Conservation (phyloP, 2,113 vertebrate genomes). For the Rhodinocichla rosea region DNA sequence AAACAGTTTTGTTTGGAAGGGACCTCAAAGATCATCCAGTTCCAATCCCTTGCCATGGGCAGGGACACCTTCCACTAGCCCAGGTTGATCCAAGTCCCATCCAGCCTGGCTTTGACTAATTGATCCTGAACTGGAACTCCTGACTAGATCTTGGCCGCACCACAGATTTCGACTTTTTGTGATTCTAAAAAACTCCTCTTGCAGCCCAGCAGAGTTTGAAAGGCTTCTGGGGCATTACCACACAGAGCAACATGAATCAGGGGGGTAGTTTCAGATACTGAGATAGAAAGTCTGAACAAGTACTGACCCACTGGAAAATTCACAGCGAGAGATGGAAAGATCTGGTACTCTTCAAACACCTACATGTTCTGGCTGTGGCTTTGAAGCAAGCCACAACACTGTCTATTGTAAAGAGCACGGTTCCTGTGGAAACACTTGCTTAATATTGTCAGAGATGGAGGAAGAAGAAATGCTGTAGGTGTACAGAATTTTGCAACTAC, state of each 20-base stretch:
- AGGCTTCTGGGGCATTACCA: not conserved
- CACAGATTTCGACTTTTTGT: accelerated
- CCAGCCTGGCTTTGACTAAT: not conserved
- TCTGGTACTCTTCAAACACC: conserved; percentile 43
- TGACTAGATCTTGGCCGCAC: not conserved
- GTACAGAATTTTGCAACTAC: not conserved
- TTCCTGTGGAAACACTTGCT: conserved; percentile 78
- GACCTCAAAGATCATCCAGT: not conserved
- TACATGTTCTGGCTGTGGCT: conserved; percentile 50
- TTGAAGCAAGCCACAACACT: conserved; percentile 54
- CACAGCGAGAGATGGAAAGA: conserved; percentile 61
- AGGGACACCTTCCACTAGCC: not conserved
- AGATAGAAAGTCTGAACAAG: not conserved
- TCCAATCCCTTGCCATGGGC: not conserved
- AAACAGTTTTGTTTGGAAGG: not conserved
- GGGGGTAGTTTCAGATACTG: not conserved
- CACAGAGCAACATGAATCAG: not conserved
- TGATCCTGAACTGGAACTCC: not conserved
- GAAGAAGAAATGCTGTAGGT: not conserved
- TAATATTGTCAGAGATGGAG: not conserved
- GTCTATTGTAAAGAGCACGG: conserved; percentile 23
- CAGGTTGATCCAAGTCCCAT: not conserved
- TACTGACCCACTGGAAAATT: conserved; percentile 68
- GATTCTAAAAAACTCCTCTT: not conserved
- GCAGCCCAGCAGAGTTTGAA: not conserved